Evolutionary conservation across 2,797 vertebrate species (phyloP), one percentile per base, ranked within the genome.

Genomic region (Calcarius lapponicus): DNA sequence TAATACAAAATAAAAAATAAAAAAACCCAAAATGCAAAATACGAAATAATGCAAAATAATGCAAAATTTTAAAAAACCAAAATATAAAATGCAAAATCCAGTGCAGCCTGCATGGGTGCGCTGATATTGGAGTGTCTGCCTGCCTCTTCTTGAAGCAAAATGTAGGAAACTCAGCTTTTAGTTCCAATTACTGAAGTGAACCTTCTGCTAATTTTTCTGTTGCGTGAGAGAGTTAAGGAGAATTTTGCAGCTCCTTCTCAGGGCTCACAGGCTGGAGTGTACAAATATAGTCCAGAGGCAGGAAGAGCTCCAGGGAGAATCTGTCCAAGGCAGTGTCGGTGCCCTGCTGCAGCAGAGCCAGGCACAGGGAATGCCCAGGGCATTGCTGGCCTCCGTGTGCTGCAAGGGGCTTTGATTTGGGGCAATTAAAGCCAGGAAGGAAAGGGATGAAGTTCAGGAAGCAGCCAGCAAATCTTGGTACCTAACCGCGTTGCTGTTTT

Each of bases 311-410:
- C 60, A 85, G 95, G 95, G 88, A 85, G 83, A 45, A 96, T 80
- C 95, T 97, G 97, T 97, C 97, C 93, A 57, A 70, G 72, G 67
- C 84, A 91, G 78, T 24, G 80, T 81, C 72, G 25, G 18, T 74
- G 48, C 60, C 43, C 61, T 81, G 82, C 57, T 48, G 40, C 9
- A 72, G 91, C 87, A 80, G 74, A 92, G 80, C n/a, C 26, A 4
- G 5, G 74, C 32, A 80, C 6, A 13, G 80, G 79, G 64, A 86
- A 62, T n/a, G 89, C 96, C 89, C 73, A 83, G 79, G 93, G 94
- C 92, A 70, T 19, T 75, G 81, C 82, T 82, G 67, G 65, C 54
- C 54, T 93, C 80, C 7, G 0, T 42, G 70, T 16, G 53, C 82
- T 86, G 25, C 54, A 28, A 38, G 74, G 79, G 72, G 25, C 22